Percentiles rank a stretch among this genome's conserved stretches.
These are phyloP conservation scores for Trichopoda pennipes DNA, from an alignment of 2,888 invertebrate genomes.

Conservation along the genomic window DNA sequence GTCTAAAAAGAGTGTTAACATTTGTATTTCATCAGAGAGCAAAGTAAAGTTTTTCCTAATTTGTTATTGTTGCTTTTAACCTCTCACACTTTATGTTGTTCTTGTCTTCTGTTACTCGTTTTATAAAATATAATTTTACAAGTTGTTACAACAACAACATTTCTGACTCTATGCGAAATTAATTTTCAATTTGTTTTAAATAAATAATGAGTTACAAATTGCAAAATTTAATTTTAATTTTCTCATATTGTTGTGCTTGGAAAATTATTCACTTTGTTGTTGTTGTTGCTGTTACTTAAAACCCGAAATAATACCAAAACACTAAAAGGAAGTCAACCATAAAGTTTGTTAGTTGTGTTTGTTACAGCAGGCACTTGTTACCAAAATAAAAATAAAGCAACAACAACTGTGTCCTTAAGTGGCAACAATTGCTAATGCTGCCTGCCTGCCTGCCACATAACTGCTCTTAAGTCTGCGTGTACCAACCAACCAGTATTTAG, in stretches of 20 bases:
- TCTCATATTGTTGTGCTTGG: slow-evolving; percentile 58
- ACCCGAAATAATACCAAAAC: neutral
- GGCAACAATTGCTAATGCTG: slow-evolving; percentile 42
- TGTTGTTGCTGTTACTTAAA: slow-evolving; percentile 24
- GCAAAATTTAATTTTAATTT: slow-evolving; percentile 80
- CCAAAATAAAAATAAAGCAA: slow-evolving; percentile 6
- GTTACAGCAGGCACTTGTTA: slow-evolving; percentile 17
- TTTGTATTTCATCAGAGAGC: slow-evolving; percentile 59
- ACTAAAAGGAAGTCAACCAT: slow-evolving; percentile 46
- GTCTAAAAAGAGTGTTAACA: slow-evolving; percentile 48
- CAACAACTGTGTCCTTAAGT: slow-evolving; percentile 29
- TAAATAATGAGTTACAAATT: slow-evolving; percentile 81
- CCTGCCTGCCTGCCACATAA: slow-evolving; percentile 26
- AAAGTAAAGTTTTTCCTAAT: slow-evolving; percentile 30
- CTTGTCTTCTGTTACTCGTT: slow-evolving; percentile 15
- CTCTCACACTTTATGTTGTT: neutral
- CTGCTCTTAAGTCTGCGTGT: neutral
- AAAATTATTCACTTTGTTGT: slow-evolving; percentile 37
- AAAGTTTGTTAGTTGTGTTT: slow-evolving; percentile 33
- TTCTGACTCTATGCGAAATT: slow-evolving; percentile 77
- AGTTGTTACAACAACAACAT: slow-evolving; percentile 55
- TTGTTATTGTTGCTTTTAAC: slow-evolving; percentile 13
- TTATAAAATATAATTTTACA: slow-evolving; percentile 28
- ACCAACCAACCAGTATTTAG: slow-evolving; percentile 7
- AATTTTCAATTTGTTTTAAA: slow-evolving; percentile 81